Evolutionary conservation across 2,888 invertebrate species (phyloP).

Genomic region (Tigriopus californicus): DNA sequence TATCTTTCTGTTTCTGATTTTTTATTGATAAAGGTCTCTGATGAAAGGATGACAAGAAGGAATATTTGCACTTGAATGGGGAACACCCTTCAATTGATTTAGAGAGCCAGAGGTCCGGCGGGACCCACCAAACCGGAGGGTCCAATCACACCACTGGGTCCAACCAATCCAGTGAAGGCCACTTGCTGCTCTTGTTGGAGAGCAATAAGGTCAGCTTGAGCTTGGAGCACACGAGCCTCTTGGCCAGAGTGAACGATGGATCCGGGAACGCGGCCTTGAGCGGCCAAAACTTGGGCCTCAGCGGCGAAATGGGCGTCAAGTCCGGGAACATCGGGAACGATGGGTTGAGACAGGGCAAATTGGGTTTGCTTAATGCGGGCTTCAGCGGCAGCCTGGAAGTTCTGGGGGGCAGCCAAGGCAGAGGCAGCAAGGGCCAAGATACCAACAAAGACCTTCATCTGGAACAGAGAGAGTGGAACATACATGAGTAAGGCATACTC

Average conservation of each 20-base stretch:
- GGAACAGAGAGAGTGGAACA: background rate
- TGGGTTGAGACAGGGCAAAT: constrained; percentile 4
- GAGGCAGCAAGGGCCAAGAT: background rate
- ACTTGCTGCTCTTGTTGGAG: constrained; percentile 2
- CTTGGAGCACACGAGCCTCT: constrained; percentile 9
- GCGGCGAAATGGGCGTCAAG: constrained; percentile 4
- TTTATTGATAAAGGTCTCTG: too few species aligned
- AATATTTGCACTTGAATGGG: too few species aligned
- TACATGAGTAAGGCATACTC: background rate
- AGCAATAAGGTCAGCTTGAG: constrained; percentile 6
- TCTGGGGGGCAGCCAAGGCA: background rate
- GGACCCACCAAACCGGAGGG: constrained; percentile 10
- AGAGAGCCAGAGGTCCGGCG: constrained; percentile 9
- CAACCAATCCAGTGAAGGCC: constrained; percentile 9
- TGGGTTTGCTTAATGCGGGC: background rate
- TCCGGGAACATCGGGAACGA: constrained; percentile 10
- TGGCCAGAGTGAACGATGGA: constrained; percentile 1
- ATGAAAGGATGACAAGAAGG: too few species aligned
- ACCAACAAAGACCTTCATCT: constrained; percentile 1
- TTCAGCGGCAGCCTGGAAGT: background rate
- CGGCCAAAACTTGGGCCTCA: constrained; percentile 3
- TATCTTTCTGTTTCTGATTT: too few species aligned
- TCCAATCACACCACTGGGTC: constrained; percentile 9
- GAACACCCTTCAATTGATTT: background rate
- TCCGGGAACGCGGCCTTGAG: constrained; percentile 12